Conservation (phyloP, 2,797 vertebrate genomes). For the Iguana delicatissima region DNA sequence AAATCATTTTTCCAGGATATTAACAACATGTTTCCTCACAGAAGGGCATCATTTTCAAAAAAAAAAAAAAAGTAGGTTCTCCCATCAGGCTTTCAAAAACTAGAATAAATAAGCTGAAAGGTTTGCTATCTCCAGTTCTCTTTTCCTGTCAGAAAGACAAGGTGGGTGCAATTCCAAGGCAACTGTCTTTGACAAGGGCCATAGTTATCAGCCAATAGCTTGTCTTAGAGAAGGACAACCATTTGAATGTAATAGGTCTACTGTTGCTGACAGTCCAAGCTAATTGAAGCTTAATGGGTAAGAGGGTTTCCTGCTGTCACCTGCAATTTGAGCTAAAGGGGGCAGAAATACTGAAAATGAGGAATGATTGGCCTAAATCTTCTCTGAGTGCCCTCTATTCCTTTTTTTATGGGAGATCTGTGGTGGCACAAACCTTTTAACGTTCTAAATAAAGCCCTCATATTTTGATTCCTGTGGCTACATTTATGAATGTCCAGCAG, state of each 20-base stretch:
- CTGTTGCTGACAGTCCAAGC: conserved; percentile 50
- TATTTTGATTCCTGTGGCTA: neutral
- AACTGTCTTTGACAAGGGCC: conserved; percentile 29
- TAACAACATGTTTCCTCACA: neutral
- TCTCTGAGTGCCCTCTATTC: conserved; percentile 37
- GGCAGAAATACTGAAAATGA: conserved; percentile 19
- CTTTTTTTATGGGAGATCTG: neutral
- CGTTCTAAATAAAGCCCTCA: conserved; percentile 27
- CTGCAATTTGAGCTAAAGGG: conserved; percentile 35
- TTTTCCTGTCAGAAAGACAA: conserved; percentile 57
- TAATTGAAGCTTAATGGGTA: conserved; percentile 51
- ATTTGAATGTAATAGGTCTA: conserved; percentile 57
- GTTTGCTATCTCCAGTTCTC: conserved; percentile 57
- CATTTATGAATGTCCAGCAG: neutral
- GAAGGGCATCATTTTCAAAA: neutral
- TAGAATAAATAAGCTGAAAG: conserved; percentile 54
- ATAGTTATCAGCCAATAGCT: conserved; percentile 50
- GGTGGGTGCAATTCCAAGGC: conserved; percentile 58
- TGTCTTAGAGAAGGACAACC: conserved; percentile 47
- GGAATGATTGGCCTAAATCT: conserved; percentile 49
- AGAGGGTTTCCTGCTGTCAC: conserved; percentile 30
- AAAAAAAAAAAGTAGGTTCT: conserved; percentile 15
- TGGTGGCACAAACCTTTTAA: conserved; percentile 7
- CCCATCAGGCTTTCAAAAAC: conserved; percentile 61
- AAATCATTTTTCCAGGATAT: neutral